phyloP scores from a whole-genome alignment of 2,888 invertebrate genomes.

The Hypomecis punctinalis region DNA sequence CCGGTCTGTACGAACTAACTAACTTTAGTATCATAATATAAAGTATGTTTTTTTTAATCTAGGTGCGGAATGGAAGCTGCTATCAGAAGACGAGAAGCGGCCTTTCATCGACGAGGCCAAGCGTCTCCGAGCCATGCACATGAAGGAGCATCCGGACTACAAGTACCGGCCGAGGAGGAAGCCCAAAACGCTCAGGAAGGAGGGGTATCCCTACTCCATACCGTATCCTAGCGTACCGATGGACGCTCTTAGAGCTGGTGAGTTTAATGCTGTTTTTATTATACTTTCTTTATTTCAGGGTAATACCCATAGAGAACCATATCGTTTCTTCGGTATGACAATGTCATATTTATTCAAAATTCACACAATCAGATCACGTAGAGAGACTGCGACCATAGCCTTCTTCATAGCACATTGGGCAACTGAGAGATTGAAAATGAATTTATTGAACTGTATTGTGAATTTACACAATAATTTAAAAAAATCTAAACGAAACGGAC shows the following conservation, averaged over 20 bases:
- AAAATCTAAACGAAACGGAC: no score
- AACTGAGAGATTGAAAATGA: no score
- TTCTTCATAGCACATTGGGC: no score
- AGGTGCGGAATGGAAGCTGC: slow-evolving; percentile 98
- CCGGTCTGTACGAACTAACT: no score
- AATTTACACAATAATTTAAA: no score
- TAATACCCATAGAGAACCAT: no score
- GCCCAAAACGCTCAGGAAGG: slow-evolving; percentile 94
- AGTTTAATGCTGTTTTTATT: slow-evolving; percentile 58
- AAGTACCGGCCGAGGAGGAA: slow-evolving; percentile 96
- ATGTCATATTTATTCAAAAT: no score
- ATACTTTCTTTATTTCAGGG: no score
- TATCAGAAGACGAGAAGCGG: slow-evolving; percentile 97
- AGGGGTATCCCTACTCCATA: slow-evolving; percentile 96
- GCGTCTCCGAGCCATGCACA: slow-evolving; percentile 95
- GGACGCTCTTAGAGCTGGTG: slow-evolving; percentile 94
- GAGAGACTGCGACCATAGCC: no score
- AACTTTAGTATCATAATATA: neutral
- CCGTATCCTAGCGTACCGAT: slow-evolving; percentile 96
- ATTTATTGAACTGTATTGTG: no score
- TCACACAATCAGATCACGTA: no score
- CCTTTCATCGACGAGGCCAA: slow-evolving; percentile 99
- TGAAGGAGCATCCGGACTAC: slow-evolving; percentile 98
- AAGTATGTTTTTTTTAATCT: slow-evolving; percentile 35
- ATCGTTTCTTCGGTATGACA: no score